phyloP scores from a whole-genome alignment of 1,140 invertebrate species.

The Lanistes nyassanus region DNA sequence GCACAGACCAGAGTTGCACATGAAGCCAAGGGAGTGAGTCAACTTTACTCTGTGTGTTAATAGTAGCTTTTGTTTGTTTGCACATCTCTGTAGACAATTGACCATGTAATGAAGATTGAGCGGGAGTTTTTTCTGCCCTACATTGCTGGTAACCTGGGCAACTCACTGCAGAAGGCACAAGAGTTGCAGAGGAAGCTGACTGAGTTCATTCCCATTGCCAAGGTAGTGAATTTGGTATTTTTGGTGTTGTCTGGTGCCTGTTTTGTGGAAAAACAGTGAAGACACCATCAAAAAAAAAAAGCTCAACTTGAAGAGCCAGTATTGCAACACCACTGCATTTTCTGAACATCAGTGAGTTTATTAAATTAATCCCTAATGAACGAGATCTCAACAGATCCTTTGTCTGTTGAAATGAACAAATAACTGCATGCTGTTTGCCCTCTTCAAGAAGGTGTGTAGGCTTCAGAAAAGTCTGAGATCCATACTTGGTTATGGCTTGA shows the following conservation, averaged over 20 bases:
- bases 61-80: conserved; percentile 12
- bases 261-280: too few species aligned
- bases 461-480: too few species aligned
- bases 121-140: conserved; percentile 63
- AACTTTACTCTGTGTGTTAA: background rate
- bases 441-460: too few species aligned
- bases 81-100: conserved; percentile 58
- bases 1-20: background rate
- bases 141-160: conserved; percentile 63
- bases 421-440: too few species aligned
- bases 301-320: too few species aligned
- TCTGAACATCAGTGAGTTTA: too few species aligned
- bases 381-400: too few species aligned
- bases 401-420: too few species aligned
- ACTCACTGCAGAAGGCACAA: conserved; percentile 71
- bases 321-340: too few species aligned
- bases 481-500: too few species aligned
- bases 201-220: conserved; percentile 73
- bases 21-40: background rate
- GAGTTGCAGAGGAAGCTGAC: conserved; percentile 74
- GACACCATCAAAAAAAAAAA: too few species aligned
- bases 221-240: conserved; percentile 55
- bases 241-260: conserved; percentile 20
- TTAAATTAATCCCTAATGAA: too few species aligned
- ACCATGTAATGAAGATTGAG: conserved; percentile 62